Base-by-base conservation (phyloP, 1,140 invertebrate species). In the Helicorthomorpha holstii region DNA sequence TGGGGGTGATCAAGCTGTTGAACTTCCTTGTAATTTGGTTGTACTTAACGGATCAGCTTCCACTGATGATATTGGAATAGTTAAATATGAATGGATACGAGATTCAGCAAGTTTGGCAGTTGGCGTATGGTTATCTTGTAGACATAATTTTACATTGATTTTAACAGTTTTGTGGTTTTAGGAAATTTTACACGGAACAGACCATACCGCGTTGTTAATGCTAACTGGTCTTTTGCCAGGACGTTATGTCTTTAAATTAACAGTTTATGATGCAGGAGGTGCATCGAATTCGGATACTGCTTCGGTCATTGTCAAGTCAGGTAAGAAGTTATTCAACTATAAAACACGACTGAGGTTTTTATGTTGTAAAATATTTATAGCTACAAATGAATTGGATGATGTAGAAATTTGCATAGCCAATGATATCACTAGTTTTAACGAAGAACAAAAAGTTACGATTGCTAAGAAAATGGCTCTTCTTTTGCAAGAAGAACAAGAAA, bases 181-280 rank as follows among this genome's bases (percentile, higher is more conserved):
- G 66, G 56, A 61, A 49, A 57, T 67, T 12, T 45, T 68, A 3
- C 66, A 68, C 53, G 56, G 58, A 24, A 63, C 64, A 27, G 65
- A 69, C 51, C 56, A 63, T 38, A 51, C 60, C 41, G 60, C 65
- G 4, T 59, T 67, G 48, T 62, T 72, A 49, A 66, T 87, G 80
- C 63, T 92, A 27, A 82, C 81, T 43, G 81, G 91, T 64, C 70
- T 94, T 25, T 79, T 90, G 52, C 76, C 83, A 4, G 90, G 92
- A 0, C 75, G 80, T 56, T 96, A 95, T 60, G 76, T 87, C 1
- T 96, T 93, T 61, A 81, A 79, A 59, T 68, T 95, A 27, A 87
- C 80, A 52, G 89, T 95, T 2, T 81, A 74, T 41, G 92, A 96
- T 68, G 83, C 85, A 52, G 88, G 94, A 67, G 90, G 89, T 1